A percentile compares a stretch with the other conserved stretches of the same genome.
Evolutionary conservation across 2,888 invertebrate genomes (phyloP).

Genomic region (Girardia tigrina): DNA sequence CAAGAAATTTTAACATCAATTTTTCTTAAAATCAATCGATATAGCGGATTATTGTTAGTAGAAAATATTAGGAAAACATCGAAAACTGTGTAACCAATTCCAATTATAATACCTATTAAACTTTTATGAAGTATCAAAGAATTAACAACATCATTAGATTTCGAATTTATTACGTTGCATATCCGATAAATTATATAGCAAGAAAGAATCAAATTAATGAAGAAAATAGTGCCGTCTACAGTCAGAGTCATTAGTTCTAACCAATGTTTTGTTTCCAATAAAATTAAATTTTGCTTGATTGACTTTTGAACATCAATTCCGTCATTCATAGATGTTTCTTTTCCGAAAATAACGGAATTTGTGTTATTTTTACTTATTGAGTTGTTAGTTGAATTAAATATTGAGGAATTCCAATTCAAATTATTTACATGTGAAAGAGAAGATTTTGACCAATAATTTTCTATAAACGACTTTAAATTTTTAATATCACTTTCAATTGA

Average conservation of each 20-base stretch:
- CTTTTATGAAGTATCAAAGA: not conserved
- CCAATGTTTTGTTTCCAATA: not conserved
- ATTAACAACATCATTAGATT: slow-evolving; percentile 19
- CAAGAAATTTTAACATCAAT: not conserved
- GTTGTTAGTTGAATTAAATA: not conserved
- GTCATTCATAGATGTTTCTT: slow-evolving; percentile 7
- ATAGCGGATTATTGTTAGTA: not conserved
- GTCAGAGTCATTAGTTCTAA: not conserved
- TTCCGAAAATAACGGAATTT: not conserved
- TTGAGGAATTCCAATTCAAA: not conserved
- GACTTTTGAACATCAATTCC: not conserved
- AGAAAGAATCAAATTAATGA: not conserved
- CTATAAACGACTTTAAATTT: slow-evolving; percentile 3
- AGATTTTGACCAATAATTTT: not conserved
- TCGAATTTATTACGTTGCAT: not conserved
- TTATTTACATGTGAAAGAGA: not conserved
- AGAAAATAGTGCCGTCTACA: slow-evolving; percentile 11
- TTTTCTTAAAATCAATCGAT: slow-evolving; percentile 1
- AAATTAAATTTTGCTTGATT: not conserved
- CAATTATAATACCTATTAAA: not conserved
- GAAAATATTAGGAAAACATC: slow-evolving; percentile 1
- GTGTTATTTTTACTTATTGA: not conserved
- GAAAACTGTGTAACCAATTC: not conserved
- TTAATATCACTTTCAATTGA: slow-evolving; percentile 6
- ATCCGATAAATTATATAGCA: not conserved